Evolutionary conservation across 2,797 vertebrate genomes (phyloP), one percentile per base, ranked within the genome.

Genomic region (Leucoraja ocellata): DNA sequence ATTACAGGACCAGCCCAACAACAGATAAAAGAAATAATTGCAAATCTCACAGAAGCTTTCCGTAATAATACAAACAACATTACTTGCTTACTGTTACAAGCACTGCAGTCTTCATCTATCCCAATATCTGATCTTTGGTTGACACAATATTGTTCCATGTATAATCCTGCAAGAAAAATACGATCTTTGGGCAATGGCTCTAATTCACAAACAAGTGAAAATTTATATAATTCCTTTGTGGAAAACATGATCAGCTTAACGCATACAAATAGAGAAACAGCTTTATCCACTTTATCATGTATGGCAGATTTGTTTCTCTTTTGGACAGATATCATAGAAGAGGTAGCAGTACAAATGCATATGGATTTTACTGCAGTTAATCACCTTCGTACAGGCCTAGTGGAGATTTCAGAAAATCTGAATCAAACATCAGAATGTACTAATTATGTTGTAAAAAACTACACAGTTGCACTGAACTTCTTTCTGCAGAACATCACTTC

Each of bases 41-140:
- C 13, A 79, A 91, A 68, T 68, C 93, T 93, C 61, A 73, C 88
- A 91, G 88, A 93, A 36, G 63, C 32, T 73, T 91, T 93, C 76
- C 73, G 14, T 5, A 54, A 77, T 54, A 92, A 92, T 74, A 92
- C 71, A 92, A 92, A 92, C 71, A 92, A 92, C 73, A 28, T 92
- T 54, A 92, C 68, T n/a, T 92, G 90, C 54, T 92, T 74, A 71
- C 25, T 92, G 39, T 92, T 92, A 28, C 90, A 54, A n/a, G 90
- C 90, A 54, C 73, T 92, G 71, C 71, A 54, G 71, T 92, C 90
- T 73, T 54, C 90, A 92, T 76, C 90, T 46, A 23, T 92, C 39
- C 90, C 90, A 14, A 73, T 92, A 46, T 76, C 90, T 92, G 90
- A 92, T 58, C 46, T 13, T 54, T 92, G 90, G 90, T 76, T 92